These are phyloP conservation scores for Apantesis nais DNA, from an alignment of 2,888 invertebrate genomes.

Conservation along the genomic window DNA sequence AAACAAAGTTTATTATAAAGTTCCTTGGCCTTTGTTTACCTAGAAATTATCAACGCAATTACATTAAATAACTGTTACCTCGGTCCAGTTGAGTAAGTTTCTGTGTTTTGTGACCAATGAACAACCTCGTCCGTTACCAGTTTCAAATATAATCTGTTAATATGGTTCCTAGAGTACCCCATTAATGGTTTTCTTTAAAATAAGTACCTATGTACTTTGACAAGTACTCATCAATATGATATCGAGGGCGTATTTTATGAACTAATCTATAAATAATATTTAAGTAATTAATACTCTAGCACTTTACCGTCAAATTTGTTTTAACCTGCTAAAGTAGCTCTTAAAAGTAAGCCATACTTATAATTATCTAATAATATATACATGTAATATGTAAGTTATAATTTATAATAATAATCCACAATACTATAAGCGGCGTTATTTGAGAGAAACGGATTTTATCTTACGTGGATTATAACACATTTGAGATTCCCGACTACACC, in stretches of 20 bases:
- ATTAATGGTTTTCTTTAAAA: background rate
- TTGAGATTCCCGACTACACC: background rate
- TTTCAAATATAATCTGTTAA: background rate
- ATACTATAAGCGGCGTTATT: too few species aligned
- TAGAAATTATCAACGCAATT: background rate
- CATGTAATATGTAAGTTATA: too few species aligned
- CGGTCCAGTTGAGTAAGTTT: conserved; percentile 9
- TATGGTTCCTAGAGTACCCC: background rate
- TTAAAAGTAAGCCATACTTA: background rate
- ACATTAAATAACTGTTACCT: conserved; percentile 5
- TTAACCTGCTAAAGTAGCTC: background rate
- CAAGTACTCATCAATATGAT: background rate
- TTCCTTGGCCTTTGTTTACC: conserved; percentile 4
- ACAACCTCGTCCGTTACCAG: background rate
- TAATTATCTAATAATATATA: background rate
- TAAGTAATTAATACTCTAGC: background rate
- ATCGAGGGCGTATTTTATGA: background rate
- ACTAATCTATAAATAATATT: background rate
- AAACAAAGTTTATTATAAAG: background rate
- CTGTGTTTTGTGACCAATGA: background rate
- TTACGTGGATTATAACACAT: background rate
- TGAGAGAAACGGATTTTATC: too few species aligned
- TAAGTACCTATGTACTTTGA: background rate
- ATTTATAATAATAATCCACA: too few species aligned
- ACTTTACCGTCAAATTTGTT: background rate